phyloP scores from a whole-genome alignment of 2,113 vertebrate genomes.

The Seriola dumerili region DNA sequence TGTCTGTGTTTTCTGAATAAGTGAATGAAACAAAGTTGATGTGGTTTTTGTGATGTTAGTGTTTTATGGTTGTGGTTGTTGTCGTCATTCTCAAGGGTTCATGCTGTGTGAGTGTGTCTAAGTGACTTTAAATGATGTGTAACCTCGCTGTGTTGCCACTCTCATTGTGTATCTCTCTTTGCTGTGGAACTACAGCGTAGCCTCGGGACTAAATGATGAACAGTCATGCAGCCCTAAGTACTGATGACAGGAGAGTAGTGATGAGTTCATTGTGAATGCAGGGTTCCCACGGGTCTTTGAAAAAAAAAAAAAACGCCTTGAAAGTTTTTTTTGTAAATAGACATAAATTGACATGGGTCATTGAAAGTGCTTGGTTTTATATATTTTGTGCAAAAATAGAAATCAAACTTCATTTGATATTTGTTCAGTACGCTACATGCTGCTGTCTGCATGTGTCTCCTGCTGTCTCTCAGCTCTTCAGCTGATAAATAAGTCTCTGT shows the following conservation, averaged over 20 bases:
- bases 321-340: too few relatives aligned
- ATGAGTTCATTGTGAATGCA: neutral
- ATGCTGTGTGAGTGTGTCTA: neutral
- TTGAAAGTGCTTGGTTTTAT: too few relatives aligned
- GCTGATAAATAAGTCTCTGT: too few relatives aligned
- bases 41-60: neutral
- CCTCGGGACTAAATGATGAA: neutral
- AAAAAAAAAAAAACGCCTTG: too few relatives aligned
- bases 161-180: neutral
- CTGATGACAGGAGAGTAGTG: neutral
- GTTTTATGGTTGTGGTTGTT: neutral
- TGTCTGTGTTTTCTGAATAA: constrained; percentile 8
- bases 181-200: neutral
- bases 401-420: too few relatives aligned
- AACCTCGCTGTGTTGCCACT: neutral
- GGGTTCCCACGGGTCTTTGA: too few relatives aligned
- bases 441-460: too few relatives aligned
- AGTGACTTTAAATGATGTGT: neutral
- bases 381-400: too few relatives aligned
- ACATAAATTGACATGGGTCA: too few relatives aligned
- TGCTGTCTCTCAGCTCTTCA: too few relatives aligned
- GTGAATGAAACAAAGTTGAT: neutral
- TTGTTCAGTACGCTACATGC: too few relatives aligned
- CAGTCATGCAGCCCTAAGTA: neutral
- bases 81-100: neutral